phyloP scores from a whole-genome alignment of 30 jellyfish, hydroid and myxozoan species.

The Chironex yamaguchii region DNA sequence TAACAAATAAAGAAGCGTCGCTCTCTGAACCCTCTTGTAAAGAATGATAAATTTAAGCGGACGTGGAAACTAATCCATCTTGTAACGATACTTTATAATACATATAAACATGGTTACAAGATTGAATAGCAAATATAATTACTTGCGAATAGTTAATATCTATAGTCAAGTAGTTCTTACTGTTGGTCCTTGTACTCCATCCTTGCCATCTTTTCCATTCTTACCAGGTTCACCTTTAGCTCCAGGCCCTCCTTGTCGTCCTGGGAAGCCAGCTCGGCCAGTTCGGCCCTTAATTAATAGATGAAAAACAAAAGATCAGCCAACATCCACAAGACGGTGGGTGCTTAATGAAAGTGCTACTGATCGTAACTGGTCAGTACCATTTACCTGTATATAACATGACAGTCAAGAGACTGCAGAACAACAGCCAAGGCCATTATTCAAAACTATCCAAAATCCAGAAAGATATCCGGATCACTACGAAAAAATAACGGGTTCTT shows the following conservation, averaged over 20 bases:
- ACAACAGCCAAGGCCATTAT: too few relatives aligned
- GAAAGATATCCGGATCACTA: too few relatives aligned
- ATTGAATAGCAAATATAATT: too few relatives aligned
- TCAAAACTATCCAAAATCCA: not conserved
- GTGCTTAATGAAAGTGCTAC: not conserved
- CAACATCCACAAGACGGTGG: not conserved
- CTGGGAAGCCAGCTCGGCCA: conserved; percentile 96
- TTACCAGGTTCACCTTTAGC: conserved; percentile 91
- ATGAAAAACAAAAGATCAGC: too few relatives aligned
- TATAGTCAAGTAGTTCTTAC: not conserved
- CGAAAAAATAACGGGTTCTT: too few relatives aligned
- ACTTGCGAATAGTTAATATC: not conserved
- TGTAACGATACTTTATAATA: too few relatives aligned
- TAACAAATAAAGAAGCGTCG: too few relatives aligned
- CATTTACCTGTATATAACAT: not conserved
- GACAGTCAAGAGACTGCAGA: too few relatives aligned
- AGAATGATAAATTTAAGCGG: too few relatives aligned
- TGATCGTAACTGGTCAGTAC: not conserved
- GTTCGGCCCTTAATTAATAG: conserved; percentile 61
- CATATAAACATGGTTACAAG: not conserved
- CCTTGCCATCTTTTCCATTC: conserved; percentile 84
- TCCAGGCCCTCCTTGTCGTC: conserved; percentile 92
- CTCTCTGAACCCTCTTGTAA: too few relatives aligned
- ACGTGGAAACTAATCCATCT: too few relatives aligned
- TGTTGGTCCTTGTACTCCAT: conserved; percentile 82